Evolutionary conservation across 35 echinoderm and acorn worm genomes (phyloP).

Genomic region (Ptychodera flava): DNA sequence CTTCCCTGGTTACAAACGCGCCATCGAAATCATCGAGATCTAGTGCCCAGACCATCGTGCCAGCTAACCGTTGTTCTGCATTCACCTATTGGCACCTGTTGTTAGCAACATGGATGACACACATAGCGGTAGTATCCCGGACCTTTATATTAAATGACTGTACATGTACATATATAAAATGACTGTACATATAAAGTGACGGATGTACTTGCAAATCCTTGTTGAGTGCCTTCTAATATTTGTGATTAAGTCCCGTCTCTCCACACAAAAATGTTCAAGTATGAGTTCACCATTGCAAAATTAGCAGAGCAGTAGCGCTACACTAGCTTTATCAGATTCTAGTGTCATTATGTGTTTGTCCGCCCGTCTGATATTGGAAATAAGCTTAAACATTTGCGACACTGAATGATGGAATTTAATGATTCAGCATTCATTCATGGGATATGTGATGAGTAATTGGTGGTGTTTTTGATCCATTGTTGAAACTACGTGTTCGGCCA

Average conservation of each 20-base stretch:
- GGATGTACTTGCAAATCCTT: too few species aligned
- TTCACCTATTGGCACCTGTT: slow-evolving; percentile 14
- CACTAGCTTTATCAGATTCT: too few species aligned
- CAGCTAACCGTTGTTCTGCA: slow-evolving; percentile 29
- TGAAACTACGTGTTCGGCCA: not conserved
- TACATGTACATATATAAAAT: not conserved
- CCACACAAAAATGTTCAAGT: too few species aligned
- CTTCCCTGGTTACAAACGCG: slow-evolving; percentile 6
- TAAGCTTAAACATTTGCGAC: too few species aligned
- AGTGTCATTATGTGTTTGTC: too few species aligned
- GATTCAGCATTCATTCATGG: not conserved
- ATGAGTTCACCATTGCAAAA: too few species aligned
- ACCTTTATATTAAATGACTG: not conserved
- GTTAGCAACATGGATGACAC: not conserved
- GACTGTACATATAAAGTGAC: not conserved
- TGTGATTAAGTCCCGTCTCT: too few species aligned
- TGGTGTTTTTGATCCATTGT: not conserved
- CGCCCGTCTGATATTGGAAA: too few species aligned
- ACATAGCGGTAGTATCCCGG: not conserved
- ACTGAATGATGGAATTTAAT: not conserved
- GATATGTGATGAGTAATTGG: not conserved
- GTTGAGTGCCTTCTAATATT: too few species aligned
- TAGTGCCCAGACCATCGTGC: slow-evolving; percentile 39
- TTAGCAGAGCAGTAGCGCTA: too few species aligned
- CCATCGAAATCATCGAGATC: slow-evolving; percentile 48